phyloP scores from a whole-genome alignment of 2,797 vertebrate species.

The Smutsia temminckii region DNA sequence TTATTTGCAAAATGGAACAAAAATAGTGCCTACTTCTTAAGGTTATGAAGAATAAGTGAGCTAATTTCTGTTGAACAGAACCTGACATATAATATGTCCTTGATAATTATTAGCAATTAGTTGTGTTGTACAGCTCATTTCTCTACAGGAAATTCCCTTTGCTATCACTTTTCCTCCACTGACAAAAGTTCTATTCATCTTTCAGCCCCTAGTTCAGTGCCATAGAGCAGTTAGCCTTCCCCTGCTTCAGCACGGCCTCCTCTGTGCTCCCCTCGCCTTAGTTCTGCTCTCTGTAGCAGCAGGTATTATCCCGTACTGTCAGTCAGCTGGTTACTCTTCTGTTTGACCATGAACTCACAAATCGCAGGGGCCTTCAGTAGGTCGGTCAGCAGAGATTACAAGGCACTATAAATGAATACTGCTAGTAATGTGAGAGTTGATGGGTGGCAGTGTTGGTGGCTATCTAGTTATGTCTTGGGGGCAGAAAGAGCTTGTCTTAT shows the following conservation, averaged over 20 bases:
- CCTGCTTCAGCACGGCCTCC: neutral
- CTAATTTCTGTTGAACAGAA: neutral
- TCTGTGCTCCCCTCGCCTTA: neutral
- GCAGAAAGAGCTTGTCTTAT: neutral
- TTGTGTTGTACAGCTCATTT: neutral
- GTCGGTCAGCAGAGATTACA: neutral
- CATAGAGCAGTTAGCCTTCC: neutral
- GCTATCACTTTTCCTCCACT: neutral
- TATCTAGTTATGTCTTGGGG: neutral
- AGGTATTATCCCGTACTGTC: neutral
- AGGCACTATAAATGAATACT: neutral
- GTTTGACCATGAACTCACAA: neutral
- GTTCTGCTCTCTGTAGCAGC: neutral
- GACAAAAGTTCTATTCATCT: neutral
- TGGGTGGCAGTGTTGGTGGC: neutral
- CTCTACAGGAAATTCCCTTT: neutral
- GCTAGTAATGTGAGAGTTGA: neutral
- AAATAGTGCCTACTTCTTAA: neutral
- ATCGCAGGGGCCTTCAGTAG: neutral
- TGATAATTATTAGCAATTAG: neutral
- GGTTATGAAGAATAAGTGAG: neutral
- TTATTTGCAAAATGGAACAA: conserved; percentile 8
- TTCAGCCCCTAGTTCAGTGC: neutral
- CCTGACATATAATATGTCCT: neutral
- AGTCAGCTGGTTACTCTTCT: neutral